phyloP scores from a whole-genome alignment of 2,888 invertebrate species.

The Drosophila nigritarsus region DNA sequence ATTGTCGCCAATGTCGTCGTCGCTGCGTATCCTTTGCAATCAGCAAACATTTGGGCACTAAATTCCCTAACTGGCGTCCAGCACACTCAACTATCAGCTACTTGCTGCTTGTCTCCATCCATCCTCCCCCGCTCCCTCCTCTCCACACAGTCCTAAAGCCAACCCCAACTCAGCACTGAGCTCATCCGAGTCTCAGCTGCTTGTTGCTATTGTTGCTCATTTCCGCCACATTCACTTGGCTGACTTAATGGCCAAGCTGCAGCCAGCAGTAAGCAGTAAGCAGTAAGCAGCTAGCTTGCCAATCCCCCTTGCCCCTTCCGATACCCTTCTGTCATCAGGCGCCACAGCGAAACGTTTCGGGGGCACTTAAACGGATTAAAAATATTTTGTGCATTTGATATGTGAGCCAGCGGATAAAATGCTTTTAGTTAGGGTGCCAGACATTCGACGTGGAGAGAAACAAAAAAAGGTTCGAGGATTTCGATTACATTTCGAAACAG shows the following conservation, averaged over 20 bases:
- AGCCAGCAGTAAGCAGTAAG: constrained; percentile 26
- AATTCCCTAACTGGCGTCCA: constrained; percentile 68
- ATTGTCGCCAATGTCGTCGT: constrained; percentile 71
- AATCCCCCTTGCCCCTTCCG: not conserved
- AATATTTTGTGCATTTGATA: constrained; percentile 80
- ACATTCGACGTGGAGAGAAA: constrained; percentile 1
- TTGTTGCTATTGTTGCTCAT: constrained; percentile 78
- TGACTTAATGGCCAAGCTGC: constrained; percentile 75
- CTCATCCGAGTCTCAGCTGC: constrained; percentile 45
- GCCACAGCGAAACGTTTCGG: constrained; percentile 24
- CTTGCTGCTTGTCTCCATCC: constrained; percentile 36
- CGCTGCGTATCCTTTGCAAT: constrained; percentile 78
- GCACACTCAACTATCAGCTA: constrained; percentile 71
- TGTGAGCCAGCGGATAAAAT: constrained; percentile 64
- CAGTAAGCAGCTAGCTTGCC: constrained; percentile 12
- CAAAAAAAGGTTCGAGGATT: constrained; percentile 27
- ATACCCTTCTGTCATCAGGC: not conserved
- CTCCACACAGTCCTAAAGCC: not conserved
- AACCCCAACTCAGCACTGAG: constrained; percentile 11
- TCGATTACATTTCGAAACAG: constrained; percentile 47
- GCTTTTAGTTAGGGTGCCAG: constrained; percentile 41
- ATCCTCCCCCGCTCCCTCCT: not conserved
- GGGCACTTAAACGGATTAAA: constrained; percentile 82
- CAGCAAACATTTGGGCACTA: constrained; percentile 80
- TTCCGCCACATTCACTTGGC: constrained; percentile 79